Evolutionary conservation across 2,888 invertebrate genomes (phyloP).

Genomic region (Drosophila peninsularis): DNA sequence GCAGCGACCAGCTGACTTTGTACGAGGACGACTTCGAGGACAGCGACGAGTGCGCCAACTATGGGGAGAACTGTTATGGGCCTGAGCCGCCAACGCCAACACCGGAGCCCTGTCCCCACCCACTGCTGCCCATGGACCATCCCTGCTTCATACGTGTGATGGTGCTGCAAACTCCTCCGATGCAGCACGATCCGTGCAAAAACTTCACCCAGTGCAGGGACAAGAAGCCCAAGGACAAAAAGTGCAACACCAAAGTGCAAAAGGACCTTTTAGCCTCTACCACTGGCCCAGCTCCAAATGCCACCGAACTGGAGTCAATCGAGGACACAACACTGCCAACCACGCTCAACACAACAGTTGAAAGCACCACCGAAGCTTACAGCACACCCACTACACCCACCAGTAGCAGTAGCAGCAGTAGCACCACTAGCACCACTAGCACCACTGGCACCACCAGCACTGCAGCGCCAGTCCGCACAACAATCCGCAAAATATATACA

Average conservation of each 20-base stretch:
- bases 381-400: neutral
- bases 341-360: neutral
- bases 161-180: constrained; percentile 52
- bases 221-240: constrained; percentile 20
- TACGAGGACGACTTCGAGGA: constrained; percentile 47
- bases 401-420: too few relatives aligned
- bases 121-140: constrained; percentile 50
- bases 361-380: neutral
- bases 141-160: constrained; percentile 62
- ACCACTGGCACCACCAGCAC: neutral
- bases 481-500: neutral
- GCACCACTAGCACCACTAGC: neutral
- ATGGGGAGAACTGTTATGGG: constrained; percentile 31
- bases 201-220: constrained; percentile 47
- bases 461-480: constrained; percentile 1
- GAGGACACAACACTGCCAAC: constrained; percentile 2
- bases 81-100: neutral
- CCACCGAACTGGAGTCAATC: constrained; percentile 9
- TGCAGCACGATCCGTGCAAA: constrained; percentile 56
- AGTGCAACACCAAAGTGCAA: constrained; percentile 38
- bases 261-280: too few relatives aligned
- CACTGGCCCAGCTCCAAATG: too few relatives aligned
- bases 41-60: constrained; percentile 59
- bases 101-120: constrained; percentile 30
- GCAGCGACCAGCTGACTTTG: constrained; percentile 25